A percentile compares a stretch with the other conserved stretches of the same genome.
phyloP scores from a whole-genome alignment of 2,797 vertebrate genomes.

The Trachops cirrhosus region DNA sequence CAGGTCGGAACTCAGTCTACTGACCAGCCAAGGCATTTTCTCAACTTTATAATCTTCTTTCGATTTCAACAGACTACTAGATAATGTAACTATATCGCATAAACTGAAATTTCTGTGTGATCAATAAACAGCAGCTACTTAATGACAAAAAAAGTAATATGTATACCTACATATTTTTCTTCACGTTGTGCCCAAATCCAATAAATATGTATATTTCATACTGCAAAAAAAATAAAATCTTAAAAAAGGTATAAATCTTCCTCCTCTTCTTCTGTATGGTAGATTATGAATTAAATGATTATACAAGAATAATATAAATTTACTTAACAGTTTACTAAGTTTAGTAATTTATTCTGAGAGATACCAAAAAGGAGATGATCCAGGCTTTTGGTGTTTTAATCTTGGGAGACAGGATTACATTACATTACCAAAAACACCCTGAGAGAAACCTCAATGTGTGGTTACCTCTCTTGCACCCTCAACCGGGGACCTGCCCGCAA shows the following conservation, averaged over 20 bases:
- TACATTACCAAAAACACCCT: neutral
- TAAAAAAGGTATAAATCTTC: conserved; percentile 22
- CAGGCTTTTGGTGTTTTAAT: neutral
- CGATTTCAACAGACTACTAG: neutral
- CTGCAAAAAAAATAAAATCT: conserved; percentile 32
- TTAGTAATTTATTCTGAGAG: conserved; percentile 8
- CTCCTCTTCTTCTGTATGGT: neutral
- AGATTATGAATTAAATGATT: neutral
- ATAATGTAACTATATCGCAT: conserved; percentile 21
- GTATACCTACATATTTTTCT: neutral
- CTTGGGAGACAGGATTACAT: neutral
- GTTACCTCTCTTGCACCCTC: too few relatives aligned
- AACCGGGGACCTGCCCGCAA: too few relatives aligned
- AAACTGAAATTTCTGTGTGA: neutral
- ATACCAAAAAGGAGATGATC: neutral
- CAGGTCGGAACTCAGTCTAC: too few relatives aligned
- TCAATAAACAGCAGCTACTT: neutral
- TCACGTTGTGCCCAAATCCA: neutral
- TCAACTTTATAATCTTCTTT: conserved; percentile 7
- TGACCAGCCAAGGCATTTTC: neutral
- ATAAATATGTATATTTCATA: conserved; percentile 24
- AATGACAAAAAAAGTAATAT: neutral
- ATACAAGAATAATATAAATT: conserved; percentile 19
- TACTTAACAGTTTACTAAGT: neutral
- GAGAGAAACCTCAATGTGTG: too few relatives aligned